Evolutionary conservation across 1,140 invertebrate species (phyloP).

Genomic region (Zaprionus africanus): DNA sequence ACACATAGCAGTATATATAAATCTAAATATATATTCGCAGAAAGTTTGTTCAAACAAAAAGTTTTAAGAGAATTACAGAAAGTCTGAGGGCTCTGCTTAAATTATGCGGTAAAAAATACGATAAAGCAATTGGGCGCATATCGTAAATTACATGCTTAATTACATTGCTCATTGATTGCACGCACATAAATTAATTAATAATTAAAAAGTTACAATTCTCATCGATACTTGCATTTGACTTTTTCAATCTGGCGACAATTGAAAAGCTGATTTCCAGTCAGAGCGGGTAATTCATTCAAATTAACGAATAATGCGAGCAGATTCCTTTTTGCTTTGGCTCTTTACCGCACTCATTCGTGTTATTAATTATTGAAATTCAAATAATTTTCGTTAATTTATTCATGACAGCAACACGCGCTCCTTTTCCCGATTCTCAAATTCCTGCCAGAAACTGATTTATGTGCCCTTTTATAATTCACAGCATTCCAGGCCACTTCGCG

Average conservation of each 20-base stretch:
- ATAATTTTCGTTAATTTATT: constrained; percentile 17
- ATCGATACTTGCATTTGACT: background rate
- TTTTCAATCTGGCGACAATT: background rate
- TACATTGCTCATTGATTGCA: constrained; percentile 1
- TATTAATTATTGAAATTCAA: constrained; percentile 6
- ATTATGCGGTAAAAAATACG: background rate
- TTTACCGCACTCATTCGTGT: background rate
- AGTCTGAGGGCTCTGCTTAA: background rate
- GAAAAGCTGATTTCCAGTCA: background rate
- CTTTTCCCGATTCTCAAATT: background rate
- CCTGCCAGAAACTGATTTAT: constrained; percentile 49
- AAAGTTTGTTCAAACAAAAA: constrained; percentile 47
- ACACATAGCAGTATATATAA: constrained; percentile 15
- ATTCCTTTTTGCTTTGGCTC: background rate
- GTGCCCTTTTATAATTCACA: constrained; percentile 30
- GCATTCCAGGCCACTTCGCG: background rate
- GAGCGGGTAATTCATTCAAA: background rate
- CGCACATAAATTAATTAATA: background rate
- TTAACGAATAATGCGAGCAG: background rate
- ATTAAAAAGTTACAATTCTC: background rate
- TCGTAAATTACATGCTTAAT: constrained; percentile 3
- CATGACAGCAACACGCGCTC: background rate
- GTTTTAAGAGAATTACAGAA: background rate
- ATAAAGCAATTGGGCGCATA: background rate
- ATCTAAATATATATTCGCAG: constrained; percentile 2